Percentiles rank a stretch among this genome's conserved stretches.
phyloP scores from a whole-genome alignment of 2,113 vertebrate species.

The Trinectes maculatus region DNA sequence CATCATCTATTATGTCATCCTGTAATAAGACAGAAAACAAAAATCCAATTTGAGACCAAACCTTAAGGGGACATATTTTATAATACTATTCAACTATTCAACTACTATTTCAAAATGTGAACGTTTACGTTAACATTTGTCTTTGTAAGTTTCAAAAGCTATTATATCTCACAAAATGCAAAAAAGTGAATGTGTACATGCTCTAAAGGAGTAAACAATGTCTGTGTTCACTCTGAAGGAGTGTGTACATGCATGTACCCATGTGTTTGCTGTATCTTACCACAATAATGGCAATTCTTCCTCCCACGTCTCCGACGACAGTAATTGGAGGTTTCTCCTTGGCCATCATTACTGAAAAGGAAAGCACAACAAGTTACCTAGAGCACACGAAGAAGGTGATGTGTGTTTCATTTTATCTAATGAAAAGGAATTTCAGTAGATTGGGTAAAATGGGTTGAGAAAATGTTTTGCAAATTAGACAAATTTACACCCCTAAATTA shows the following conservation, averaged over 20 bases:
- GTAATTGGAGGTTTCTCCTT: constrained; percentile 99
- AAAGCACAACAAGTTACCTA: constrained; percentile 42
- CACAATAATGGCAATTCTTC: constrained; percentile 97
- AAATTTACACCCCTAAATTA: constrained; percentile 33
- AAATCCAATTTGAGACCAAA: background rate
- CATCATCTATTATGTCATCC: constrained; percentile 98
- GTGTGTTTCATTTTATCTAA: background rate
- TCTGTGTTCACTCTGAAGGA: no score
- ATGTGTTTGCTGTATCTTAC: constrained; percentile 77
- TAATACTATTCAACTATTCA: no score
- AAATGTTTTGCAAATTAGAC: constrained; percentile 41
- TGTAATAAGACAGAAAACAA: constrained; percentile 56
- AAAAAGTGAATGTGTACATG: no score
- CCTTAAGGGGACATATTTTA: background rate
- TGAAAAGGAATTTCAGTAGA: constrained; percentile 64
- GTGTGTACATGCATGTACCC: no score
- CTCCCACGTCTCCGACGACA: constrained; percentile 97
- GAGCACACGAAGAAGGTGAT: background rate
- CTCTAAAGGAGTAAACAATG: no score
- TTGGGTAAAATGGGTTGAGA: constrained; percentile 83
- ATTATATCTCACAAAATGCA: no score
- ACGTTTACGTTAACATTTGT: no score
- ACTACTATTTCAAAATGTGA: background rate
- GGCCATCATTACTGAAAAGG: constrained; percentile 95
- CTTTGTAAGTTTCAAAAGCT: no score